Conservation (phyloP, 2,113 vertebrate species). For the Excalfactoria chinensis region DNA sequence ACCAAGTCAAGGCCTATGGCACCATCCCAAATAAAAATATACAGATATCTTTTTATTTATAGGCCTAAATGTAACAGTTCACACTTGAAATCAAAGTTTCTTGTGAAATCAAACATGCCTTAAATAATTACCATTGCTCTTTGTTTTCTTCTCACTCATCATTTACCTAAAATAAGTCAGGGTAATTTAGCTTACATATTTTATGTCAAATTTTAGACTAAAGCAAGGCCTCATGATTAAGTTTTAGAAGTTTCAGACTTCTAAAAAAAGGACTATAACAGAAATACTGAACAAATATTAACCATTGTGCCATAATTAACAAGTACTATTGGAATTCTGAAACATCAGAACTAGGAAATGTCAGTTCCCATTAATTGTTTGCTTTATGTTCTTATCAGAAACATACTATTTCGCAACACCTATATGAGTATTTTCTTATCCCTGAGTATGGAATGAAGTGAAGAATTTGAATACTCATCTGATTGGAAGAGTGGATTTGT, state of each 20-base stretch:
- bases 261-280: conserved; percentile 22
- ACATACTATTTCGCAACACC: background rate
- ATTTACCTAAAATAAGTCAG: conserved; percentile 34
- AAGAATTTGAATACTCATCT: conserved; percentile 35
- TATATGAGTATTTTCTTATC: conserved; percentile 3
- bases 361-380: background rate
- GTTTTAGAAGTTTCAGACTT: conserved; percentile 43
- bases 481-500: conserved; percentile 25
- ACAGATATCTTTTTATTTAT: background rate
- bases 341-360: background rate
- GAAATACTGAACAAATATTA: conserved; percentile 12
- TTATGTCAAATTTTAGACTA: background rate
- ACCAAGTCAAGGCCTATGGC: background rate
- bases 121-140: background rate
- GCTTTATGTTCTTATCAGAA: background rate
- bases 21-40: background rate
- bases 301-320: background rate
- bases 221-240: background rate
- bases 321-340: conserved; percentile 3
- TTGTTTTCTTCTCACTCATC: background rate
- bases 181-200: conserved; percentile 39
- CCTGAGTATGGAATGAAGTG: background rate
- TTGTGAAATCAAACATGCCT: conserved; percentile 15
- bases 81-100: conserved; percentile 12
- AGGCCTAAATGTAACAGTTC: conserved; percentile 10